Evolutionary conservation across 2,888 invertebrate genomes (phyloP), one percentile per base, ranked within the genome.

Genomic region (Drosophila subquinaria): DNA sequence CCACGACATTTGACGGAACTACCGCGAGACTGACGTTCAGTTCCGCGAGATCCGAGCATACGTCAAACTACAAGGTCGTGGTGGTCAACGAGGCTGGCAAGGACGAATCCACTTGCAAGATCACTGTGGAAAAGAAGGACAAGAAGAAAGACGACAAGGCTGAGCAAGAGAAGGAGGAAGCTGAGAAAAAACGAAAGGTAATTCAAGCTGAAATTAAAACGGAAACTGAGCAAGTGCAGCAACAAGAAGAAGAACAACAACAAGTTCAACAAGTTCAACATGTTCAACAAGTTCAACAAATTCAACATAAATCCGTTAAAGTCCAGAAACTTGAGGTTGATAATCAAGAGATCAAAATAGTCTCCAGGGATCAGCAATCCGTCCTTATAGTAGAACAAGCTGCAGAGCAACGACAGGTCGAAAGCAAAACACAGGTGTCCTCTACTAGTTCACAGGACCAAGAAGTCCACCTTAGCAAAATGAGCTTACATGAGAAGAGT

Each of bases 81-180:
- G 96, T 98, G 60, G 96, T 95, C 90, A 99, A 99, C 92, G 97
- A 98, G 92, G 96, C 95, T 84, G 99, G 99, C 55, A 96, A 96
- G 91, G 98, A 97, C 83, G 97, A 97, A 90, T 96, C 97, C 2
- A 95, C 95, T 48, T 97, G 98, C 51, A 96, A 97, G 88, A 94
- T 99, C 66, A 96, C 96, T 23, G 96, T 99, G 11, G 94, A 94
- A 91, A 95, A 95, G 93, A 92, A 92, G 68, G 90, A 92, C 52
- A 93, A 93, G 9, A 93, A 93, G 76, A 92, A 94, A 92, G 94
- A 94, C 92, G 94, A 95, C 81, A 93, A 94, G 60, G 56, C 52
- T 59, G 92, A 92, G 60, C 89, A 91, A 42, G 93, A 92, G 72
- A 94, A 94, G 89, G 94, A 93, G 88, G 59, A 65, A 36, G 74